A percentile compares a stretch with the other conserved stretches of the same genome.
Evolutionary conservation across 2,113 vertebrate species (phyloP).

Genomic region (Calypte anna): DNA sequence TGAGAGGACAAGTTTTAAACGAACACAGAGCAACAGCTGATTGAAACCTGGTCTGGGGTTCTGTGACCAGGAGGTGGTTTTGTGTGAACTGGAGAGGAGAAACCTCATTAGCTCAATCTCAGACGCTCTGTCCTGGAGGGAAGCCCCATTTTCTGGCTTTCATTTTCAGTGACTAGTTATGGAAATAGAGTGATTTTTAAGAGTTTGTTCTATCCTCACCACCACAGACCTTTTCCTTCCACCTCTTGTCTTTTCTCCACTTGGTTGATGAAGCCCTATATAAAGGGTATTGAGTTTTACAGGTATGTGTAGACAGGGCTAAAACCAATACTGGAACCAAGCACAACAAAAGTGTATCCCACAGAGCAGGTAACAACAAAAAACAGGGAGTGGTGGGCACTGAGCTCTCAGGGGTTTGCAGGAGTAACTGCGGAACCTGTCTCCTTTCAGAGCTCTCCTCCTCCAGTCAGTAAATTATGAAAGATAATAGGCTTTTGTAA

Average conservation of each 20-base stretch:
- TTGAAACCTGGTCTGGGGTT: neutral
- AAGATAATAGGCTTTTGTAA: constrained; percentile 38
- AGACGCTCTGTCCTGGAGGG: neutral
- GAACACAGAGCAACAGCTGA: neutral
- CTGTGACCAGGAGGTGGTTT: neutral
- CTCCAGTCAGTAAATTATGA: constrained; percentile 7
- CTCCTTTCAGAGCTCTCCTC: neutral
- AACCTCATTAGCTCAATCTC: neutral
- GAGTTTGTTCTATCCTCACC: neutral
- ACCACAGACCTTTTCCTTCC: neutral
- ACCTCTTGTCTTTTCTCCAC: neutral
- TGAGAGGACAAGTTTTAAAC: neutral
- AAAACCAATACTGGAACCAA: neutral
- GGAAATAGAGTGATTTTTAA: neutral
- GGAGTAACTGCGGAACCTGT: neutral
- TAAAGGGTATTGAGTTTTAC: neutral
- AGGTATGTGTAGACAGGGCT: neutral
- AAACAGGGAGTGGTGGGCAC: neutral
- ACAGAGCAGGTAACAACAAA: neutral
- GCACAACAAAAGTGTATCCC: neutral
- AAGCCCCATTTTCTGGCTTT: neutral
- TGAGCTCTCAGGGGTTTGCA: neutral
- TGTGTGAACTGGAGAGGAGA: neutral
- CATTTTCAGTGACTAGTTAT: neutral
- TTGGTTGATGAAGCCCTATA: neutral